Evolutionary conservation across 1,140 invertebrate genomes (phyloP).

Genomic region (Penaeus vannamei): DNA sequence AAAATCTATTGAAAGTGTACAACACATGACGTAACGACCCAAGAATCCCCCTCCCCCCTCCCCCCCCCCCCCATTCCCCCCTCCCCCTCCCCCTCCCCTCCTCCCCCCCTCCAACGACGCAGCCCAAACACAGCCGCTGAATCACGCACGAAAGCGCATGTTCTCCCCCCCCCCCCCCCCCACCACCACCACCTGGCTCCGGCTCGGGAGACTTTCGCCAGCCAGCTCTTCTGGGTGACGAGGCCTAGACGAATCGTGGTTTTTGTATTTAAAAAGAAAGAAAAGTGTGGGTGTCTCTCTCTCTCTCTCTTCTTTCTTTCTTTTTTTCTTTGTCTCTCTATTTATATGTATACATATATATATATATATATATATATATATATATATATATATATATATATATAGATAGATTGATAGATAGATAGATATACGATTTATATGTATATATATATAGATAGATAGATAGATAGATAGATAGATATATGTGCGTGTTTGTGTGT

Average conservation of each 20-base stretch:
- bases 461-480: conserved; percentile 29
- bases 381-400: conserved; percentile 51
- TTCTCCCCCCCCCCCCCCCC: not conserved
- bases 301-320: not conserved
- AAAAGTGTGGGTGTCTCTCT: not conserved
- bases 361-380: conserved; percentile 45
- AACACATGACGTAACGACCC: too few species aligned
- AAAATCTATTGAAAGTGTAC: too few species aligned
- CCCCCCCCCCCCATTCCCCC: too few species aligned
- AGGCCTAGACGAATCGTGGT: too few species aligned
- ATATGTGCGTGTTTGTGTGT: conserved; percentile 13
- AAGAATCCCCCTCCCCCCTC: too few species aligned
- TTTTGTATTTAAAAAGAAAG: not conserved
- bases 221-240: too few species aligned
- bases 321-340: too few species aligned
- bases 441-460: conserved; percentile 38
- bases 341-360: not conserved
- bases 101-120: too few species aligned
- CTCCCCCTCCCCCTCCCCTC: too few species aligned
- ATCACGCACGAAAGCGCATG: too few species aligned
- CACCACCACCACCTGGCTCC: not conserved
- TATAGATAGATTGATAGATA: conserved; percentile 36
- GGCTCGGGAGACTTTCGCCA: too few species aligned
- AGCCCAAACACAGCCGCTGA: too few species aligned
- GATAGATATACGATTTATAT: conserved; percentile 10